Evolutionary conservation across 2,797 vertebrate genomes (phyloP).

Genomic region (Acipenser ruthenus): DNA sequence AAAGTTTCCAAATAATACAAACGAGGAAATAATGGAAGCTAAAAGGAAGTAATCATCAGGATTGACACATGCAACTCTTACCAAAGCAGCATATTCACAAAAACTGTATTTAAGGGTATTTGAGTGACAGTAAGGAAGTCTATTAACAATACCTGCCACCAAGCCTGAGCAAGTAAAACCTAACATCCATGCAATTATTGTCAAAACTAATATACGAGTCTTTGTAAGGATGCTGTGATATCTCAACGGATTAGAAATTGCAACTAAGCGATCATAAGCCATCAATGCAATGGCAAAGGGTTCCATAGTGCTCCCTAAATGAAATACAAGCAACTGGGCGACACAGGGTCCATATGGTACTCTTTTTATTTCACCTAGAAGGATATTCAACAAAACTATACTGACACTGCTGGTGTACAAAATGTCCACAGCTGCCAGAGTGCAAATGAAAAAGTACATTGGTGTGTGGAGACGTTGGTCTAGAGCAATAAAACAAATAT

Average conservation of each 20-base stretch:
- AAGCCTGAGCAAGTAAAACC: background rate
- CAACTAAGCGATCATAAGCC: constrained; percentile 16
- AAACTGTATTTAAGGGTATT: constrained; percentile 14
- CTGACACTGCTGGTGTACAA: constrained; percentile 10
- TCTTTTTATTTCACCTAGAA: constrained; percentile 6
- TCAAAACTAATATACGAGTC: constrained; percentile 1
- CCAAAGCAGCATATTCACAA: constrained; percentile 16
- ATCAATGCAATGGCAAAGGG: constrained; percentile 16
- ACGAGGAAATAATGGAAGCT: background rate
- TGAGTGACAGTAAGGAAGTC: constrained; percentile 13
- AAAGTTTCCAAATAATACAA: constrained; percentile 2
- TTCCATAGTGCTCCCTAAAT: constrained; percentile 17
- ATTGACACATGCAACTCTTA: constrained; percentile 17
- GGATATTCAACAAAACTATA: constrained; percentile 12
- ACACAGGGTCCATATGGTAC: constrained; percentile 8
- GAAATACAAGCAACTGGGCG: constrained; percentile 7
- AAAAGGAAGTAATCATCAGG: background rate
- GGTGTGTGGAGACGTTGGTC: constrained; percentile 13
- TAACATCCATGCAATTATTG: background rate
- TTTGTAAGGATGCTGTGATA: constrained; percentile 14
- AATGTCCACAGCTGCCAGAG: constrained; percentile 9
- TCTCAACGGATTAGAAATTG: constrained; percentile 13
- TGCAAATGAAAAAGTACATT: constrained; percentile 18
- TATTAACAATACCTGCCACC: background rate
- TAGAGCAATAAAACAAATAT: constrained; percentile 4